Percentiles rank a stretch among this genome's conserved stretches.
Evolutionary conservation across 2,888 invertebrate species (phyloP).

Genomic region (Agrochola litura): DNA sequence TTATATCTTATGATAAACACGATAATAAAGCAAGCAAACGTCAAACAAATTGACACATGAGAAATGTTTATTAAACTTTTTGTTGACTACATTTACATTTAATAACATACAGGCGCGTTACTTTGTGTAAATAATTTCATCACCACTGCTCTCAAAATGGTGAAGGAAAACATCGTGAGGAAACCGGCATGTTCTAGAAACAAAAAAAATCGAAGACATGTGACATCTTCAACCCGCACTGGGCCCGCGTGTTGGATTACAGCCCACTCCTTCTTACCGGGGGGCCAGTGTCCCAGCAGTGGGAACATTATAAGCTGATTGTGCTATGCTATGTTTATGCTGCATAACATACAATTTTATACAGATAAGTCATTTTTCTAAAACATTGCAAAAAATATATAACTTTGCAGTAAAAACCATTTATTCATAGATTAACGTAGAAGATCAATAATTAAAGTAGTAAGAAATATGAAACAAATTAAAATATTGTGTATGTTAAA

Average conservation of each 20-base stretch:
- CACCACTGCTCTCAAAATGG: too few species aligned
- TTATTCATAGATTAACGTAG: neutral
- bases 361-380: neutral
- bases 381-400: neutral
- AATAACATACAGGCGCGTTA: neutral
- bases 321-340: too few species aligned
- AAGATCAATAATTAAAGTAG: slow-evolving; percentile 17
- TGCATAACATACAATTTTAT: neutral
- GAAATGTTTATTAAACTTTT: neutral
- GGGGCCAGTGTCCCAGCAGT: too few species aligned
- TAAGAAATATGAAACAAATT: slow-evolving; percentile 8
- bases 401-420: neutral
- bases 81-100: neutral
- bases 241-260: too few species aligned
- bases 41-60: slow-evolving; percentile 17
- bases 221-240: too few species aligned
- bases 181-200: too few species aligned
- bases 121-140: too few species aligned
- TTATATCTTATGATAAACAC: slow-evolving; percentile 3
- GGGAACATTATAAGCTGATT: too few species aligned
- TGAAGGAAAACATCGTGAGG: too few species aligned
- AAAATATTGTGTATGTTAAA: slow-evolving; percentile 12
- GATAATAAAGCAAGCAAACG: neutral
- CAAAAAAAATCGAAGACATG: too few species aligned
- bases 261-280: fast-evolving